Conservation (phyloP, 2,113 vertebrate species). For the Zeus faber region DNA sequence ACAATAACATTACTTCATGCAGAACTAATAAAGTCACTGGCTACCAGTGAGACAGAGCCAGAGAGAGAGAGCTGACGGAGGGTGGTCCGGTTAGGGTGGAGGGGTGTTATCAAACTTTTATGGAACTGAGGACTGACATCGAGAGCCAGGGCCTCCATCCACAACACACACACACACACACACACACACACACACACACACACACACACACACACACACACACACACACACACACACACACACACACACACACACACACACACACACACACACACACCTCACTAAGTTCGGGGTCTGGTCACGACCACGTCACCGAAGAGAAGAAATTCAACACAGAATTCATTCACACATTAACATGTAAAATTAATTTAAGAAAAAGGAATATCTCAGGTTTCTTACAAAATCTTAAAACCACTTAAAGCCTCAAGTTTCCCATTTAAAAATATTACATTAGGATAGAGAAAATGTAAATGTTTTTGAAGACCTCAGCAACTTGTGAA, state of each 20-base stretch:
- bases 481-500: too few relatives aligned
- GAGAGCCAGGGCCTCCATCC: too few relatives aligned
- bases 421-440: too few relatives aligned
- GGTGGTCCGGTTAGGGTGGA: too few relatives aligned
- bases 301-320: too few relatives aligned
- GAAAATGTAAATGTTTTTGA: too few relatives aligned
- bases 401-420: too few relatives aligned
- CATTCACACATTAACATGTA: background rate
- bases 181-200: conserved; percentile 32
- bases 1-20: too few relatives aligned
- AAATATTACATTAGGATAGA: too few relatives aligned
- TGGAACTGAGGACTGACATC: too few relatives aligned
- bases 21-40: conserved; percentile 35
- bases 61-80: conserved; percentile 17
- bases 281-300: background rate
- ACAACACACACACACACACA: conserved; percentile 35
- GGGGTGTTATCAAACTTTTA: too few relatives aligned
- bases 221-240: conserved; percentile 11
- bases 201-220: conserved; percentile 32
- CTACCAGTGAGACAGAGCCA: conserved; percentile 32
- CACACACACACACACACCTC: background rate
- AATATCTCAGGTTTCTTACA: too few relatives aligned
- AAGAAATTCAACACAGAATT: background rate
- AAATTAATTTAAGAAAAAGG: background rate
- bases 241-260: background rate